Percentiles rank a stretch among this genome's conserved stretches.
phyloP scores from a whole-genome alignment of 2,888 invertebrate species.

The Ischnus inquisitorius region DNA sequence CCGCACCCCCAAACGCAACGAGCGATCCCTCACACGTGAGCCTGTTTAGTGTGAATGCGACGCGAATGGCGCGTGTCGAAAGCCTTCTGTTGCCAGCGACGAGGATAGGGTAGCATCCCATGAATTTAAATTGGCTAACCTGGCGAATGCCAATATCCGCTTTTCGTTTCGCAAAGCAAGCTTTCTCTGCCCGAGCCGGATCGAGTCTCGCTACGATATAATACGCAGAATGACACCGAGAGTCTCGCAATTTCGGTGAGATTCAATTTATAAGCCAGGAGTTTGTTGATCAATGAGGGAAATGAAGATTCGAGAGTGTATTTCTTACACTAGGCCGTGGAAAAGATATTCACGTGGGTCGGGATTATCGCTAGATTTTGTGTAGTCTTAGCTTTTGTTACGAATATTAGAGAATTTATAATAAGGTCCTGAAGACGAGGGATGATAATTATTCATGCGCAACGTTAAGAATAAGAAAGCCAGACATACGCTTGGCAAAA shows the following conservation, averaged over 20 bases:
- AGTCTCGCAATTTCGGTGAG: not conserved
- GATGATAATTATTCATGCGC: no score
- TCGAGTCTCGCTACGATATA: not conserved
- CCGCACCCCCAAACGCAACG: constrained; percentile 34
- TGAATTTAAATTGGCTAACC: constrained; percentile 62
- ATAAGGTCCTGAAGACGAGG: no score
- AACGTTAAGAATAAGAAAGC: no score
- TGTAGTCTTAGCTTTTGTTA: no score
- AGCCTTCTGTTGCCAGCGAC: constrained; percentile 14
- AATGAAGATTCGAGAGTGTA: no score
- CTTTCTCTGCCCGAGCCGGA: not conserved
- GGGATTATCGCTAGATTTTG: no score
- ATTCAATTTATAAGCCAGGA: not conserved
- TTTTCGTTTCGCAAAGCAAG: constrained; percentile 34
- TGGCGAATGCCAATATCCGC: constrained; percentile 58
- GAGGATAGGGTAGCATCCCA: constrained; percentile 14
- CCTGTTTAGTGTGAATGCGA: constrained; percentile 17
- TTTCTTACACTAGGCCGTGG: no score
- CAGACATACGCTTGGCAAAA: no score
- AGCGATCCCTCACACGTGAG: constrained; percentile 22
- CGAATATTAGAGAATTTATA: no score
- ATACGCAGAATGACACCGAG: not conserved
- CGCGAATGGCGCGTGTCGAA: constrained; percentile 18
- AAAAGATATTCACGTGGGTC: no score
- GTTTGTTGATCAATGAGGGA: not conserved